Percentiles rank a stretch among this genome's conserved stretches.
These are phyloP conservation scores for Cherax destructor DNA, from an alignment of 1,140 invertebrate species.

Conservation along the genomic window DNA sequence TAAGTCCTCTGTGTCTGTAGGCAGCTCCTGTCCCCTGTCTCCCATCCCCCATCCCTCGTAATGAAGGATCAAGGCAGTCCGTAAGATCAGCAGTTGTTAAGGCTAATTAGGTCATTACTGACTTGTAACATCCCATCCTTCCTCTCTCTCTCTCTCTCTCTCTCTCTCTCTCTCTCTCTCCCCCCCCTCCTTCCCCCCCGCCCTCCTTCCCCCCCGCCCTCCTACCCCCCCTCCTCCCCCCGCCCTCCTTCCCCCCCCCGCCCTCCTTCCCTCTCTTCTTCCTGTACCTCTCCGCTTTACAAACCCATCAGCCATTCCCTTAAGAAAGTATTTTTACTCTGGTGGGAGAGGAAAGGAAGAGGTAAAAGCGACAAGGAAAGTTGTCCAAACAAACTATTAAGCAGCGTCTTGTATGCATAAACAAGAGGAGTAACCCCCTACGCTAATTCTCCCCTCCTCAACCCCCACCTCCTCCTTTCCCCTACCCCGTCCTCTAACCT, in stretches of 20 bases:
- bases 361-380: constrained; percentile 31
- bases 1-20: no score
- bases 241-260: neutral
- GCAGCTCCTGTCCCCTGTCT: no score
- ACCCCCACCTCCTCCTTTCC: neutral
- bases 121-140: neutral
- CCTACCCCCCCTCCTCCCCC: neutral
- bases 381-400: constrained; percentile 57
- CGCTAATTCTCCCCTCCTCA: no score
- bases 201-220: no score
- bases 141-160: constrained; percentile 20
- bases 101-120: no score
- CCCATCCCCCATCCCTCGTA: no score
- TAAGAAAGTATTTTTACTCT: no score
- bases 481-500: no score
- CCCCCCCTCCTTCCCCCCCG: no score
- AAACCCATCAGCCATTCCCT: neutral
- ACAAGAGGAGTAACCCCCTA: neutral
- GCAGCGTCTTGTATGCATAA: constrained; percentile 15
- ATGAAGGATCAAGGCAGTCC: no score
- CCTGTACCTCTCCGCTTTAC: neutral
- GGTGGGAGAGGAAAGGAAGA: no score
- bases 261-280: neutral
- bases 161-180: neutral
- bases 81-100: no score